Evolutionary conservation across 2,113 vertebrate species (phyloP), one percentile per base, ranked within the genome.

Genomic region (Hydropotes inermis): DNA sequence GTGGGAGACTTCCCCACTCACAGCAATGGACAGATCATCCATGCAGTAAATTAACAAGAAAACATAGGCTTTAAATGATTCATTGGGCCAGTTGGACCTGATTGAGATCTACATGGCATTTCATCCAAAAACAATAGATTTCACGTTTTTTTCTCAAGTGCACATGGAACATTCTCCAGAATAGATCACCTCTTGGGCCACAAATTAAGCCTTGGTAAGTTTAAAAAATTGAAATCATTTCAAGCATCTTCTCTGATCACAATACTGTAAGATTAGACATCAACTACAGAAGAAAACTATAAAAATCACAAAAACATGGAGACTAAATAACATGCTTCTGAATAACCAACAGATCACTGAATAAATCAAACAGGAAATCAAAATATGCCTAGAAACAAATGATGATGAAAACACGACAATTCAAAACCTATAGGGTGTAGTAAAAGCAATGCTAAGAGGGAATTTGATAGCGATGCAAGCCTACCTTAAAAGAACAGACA

Each of bases 381-480:
- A 74, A 25, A 39, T 74, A 74, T 74, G 36, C 36, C n/a, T 74
- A 74, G 67, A 74, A 36, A 74, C 19, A 74, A 74, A 74, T 74
- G 36, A 23, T 11, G 2, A 74, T 25, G 21, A 74, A 74, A 39
- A 39, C 19, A 74, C 0, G 10, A 74, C 36, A 74, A 74, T 33
- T 74, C 36, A 74, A 74, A 74, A 39, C 67, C 5, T 74, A 39
- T 13, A 21, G n/a, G n/a, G 21, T 70, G 19, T 11, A 70, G 67
- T 39, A 36, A 70, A 70, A 70, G 9, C 67, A 70, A 23, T 39
- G 67, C 67, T 39, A 70, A 36, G 67, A 70, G 19, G 19, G 67
- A 70, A 70, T 10, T 70, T 70, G 36, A 70, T 11, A 70, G 67
- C 9, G 36, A 39, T 36, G 33, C 67, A 70, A 39, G 1, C 4